phyloP scores from a whole-genome alignment of 2,113 vertebrate species.

The Albula glossodonta region DNA sequence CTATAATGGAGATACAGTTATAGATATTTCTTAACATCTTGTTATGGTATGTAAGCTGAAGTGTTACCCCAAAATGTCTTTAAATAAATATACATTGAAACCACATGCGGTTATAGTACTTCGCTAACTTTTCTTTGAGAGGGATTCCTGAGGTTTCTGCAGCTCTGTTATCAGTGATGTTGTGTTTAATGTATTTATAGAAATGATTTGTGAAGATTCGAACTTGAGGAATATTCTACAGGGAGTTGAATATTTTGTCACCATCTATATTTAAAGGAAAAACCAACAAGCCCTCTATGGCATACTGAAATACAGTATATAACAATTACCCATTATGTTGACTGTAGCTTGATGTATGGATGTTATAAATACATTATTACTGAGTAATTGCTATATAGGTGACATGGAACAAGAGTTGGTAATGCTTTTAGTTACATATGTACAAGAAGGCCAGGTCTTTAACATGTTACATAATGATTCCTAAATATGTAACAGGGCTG shows the following conservation, averaged over 20 bases:
- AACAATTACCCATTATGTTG: not conserved
- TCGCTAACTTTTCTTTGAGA: not conserved
- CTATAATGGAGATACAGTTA: not conserved
- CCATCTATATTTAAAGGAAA: not conserved
- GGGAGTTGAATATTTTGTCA: not conserved
- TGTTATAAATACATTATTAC: not conserved
- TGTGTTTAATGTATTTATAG: not conserved
- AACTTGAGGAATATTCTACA: not conserved
- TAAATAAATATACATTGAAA: no score
- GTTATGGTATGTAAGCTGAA: not conserved
- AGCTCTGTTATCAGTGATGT: not conserved
- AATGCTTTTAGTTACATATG: no score
- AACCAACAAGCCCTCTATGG: not conserved
- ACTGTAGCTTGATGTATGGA: not conserved
- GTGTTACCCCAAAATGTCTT: not conserved
- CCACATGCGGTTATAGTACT: not conserved
- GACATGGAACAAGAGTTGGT: no score
- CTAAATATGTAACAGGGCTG: no score
- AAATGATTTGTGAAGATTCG: not conserved
- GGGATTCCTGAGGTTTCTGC: not conserved
- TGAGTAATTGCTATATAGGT: not conserved
- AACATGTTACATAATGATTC: no score
- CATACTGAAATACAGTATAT: not conserved
- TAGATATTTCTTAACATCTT: not conserved
- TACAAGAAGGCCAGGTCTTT: no score